These are phyloP conservation scores for Drosophila kanapiae DNA, from an alignment of 1,140 invertebrate species.

Conservation along the genomic window DNA sequence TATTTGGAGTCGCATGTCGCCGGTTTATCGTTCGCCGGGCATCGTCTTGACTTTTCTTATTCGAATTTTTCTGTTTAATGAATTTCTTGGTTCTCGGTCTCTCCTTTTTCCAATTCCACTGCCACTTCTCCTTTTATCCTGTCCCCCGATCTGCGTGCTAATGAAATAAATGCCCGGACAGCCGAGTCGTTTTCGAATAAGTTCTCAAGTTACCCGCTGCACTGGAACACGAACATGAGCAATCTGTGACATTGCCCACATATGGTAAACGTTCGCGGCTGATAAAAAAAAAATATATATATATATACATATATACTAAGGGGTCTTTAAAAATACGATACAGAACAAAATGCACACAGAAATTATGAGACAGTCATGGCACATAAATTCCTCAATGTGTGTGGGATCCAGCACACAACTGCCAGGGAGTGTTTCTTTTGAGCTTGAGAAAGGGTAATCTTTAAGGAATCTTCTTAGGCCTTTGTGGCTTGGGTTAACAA, in stretches of 20 bases:
- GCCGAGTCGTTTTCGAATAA: constrained; percentile 36
- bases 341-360: constrained; percentile 55
- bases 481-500: constrained; percentile 18
- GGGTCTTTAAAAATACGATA: constrained; percentile 40
- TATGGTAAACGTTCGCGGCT: constrained; percentile 44
- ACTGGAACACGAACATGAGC: constrained; percentile 59
- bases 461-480: constrained; percentile 20
- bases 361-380: constrained; percentile 66
- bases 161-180: constrained; percentile 82
- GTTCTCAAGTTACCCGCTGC: constrained; percentile 71
- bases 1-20: constrained; percentile 68
- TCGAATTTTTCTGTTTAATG: constrained; percentile 62
- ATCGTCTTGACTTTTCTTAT: constrained; percentile 62
- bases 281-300: constrained; percentile 37
- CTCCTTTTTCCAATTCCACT: constrained; percentile 20
- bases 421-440: constrained; percentile 30
- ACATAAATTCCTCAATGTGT: constrained; percentile 80
- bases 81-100: constrained; percentile 49
- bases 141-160: constrained; percentile 67
- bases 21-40: constrained; percentile 69
- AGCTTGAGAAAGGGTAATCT: constrained; percentile 29
- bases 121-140: constrained; percentile 39
- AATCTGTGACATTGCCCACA: constrained; percentile 73
- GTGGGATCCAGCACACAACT: constrained; percentile 54
- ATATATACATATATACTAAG: constrained; percentile 24